These are phyloP conservation scores for Drymonia ruficornis DNA, from an alignment of 2,888 invertebrate genomes.

Conservation along the genomic window DNA sequence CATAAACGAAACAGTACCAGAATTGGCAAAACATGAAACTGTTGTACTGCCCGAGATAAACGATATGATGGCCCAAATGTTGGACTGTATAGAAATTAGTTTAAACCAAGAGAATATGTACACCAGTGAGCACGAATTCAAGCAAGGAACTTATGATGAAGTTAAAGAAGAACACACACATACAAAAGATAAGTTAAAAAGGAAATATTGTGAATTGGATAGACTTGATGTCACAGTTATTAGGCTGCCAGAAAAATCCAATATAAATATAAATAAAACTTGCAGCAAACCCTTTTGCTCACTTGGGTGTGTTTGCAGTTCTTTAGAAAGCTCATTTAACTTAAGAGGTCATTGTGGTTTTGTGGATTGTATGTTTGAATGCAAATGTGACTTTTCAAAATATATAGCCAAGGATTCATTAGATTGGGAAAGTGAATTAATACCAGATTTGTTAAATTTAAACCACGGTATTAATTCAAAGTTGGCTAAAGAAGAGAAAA, in stretches of 20 bases:
- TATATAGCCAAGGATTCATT: constrained; percentile 54
- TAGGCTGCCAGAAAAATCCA: constrained; percentile 63
- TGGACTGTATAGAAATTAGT: constrained; percentile 86
- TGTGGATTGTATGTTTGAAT: constrained; percentile 85
- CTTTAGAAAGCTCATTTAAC: constrained; percentile 73
- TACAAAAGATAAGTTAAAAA: constrained; percentile 66
- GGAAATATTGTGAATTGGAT: constrained; percentile 79
- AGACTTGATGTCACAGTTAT: constrained; percentile 88
- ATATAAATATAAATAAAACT: constrained; percentile 11
- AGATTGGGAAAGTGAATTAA: constrained; percentile 46
- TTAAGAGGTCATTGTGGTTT: constrained; percentile 86
- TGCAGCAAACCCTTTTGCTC: constrained; percentile 85
- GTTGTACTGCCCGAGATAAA: constrained; percentile 52
- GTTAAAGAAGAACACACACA: constrained; percentile 24
- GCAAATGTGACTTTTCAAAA: constrained; percentile 69
- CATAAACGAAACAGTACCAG: constrained; percentile 1
- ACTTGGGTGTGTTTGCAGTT: constrained; percentile 88
- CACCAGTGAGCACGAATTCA: constrained; percentile 53
- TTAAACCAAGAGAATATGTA: constrained; percentile 82
- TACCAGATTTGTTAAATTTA: constrained; percentile 68
- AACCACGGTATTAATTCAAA: constrained; percentile 80
- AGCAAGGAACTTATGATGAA: constrained; percentile 50
- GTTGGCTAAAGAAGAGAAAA: constrained; percentile 88
- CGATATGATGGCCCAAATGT: constrained; percentile 79
- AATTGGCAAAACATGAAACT: constrained; percentile 4